These are phyloP conservation scores for Cryptosula pallasiana DNA, from an alignment of 2,888 invertebrate genomes.

Conservation along the genomic window DNA sequence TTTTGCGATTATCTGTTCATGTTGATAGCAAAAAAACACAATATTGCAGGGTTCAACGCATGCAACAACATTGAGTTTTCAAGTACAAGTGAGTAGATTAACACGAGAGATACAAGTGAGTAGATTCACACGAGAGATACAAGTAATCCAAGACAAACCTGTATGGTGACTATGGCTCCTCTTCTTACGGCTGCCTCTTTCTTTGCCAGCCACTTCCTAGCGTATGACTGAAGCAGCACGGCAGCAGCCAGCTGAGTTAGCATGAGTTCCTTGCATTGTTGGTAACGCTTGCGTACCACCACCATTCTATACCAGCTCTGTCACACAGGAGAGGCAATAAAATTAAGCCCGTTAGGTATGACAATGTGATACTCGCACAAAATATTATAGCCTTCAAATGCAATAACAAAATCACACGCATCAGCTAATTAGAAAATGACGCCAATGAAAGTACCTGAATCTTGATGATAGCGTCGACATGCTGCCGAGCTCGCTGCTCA, in stretches of 20 bases:
- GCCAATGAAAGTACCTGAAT: too few species aligned
- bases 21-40: conserved; percentile 26
- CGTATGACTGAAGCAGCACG: conserved; percentile 29
- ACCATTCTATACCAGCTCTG: conserved; percentile 12
- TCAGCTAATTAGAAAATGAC: too few species aligned
- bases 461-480: neutral
- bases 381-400: too few species aligned
- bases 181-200: conserved; percentile 25
- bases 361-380: too few species aligned
- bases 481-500: neutral
- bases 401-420: too few species aligned
- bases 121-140: too few species aligned
- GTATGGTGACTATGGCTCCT: conserved; percentile 28
- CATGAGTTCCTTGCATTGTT: neutral
- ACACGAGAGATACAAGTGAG: too few species aligned
- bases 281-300: neutral
- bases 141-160: conserved; percentile 24
- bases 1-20: too few species aligned
- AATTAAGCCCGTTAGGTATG: too few species aligned
- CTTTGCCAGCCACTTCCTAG: conserved; percentile 28
- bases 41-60: too few species aligned
- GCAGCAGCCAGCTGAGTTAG: conserved; percentile 26
- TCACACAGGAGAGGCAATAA: too few species aligned
- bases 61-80: neutral
- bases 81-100: too few species aligned